phyloP scores from a whole-genome alignment of 2,797 vertebrate species.

The Thunnus albacares region DNA sequence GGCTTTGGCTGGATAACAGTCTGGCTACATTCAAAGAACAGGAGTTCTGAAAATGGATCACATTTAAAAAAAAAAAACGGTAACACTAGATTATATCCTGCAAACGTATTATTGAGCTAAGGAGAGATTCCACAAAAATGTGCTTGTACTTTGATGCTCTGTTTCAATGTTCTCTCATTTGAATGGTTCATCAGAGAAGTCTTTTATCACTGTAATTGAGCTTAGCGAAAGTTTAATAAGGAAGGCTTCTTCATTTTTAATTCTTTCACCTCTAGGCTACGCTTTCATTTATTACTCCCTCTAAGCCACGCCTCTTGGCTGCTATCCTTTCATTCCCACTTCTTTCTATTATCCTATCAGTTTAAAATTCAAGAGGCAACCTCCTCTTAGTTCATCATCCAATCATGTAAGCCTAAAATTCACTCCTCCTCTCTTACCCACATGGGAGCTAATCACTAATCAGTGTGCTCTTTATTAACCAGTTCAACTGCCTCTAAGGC shows the following conservation, averaged over 20 bases:
- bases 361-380: slow-evolving; percentile 64
- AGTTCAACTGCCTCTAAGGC: slow-evolving; percentile 33
- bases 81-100: slow-evolving; percentile 39
- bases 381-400: slow-evolving; percentile 62
- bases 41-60: slow-evolving; percentile 39
- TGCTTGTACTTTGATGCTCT: slow-evolving; percentile 49
- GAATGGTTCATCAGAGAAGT: slow-evolving; percentile 53
- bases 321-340: slow-evolving; percentile 39
- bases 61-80: slow-evolving; percentile 28
- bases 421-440: slow-evolving; percentile 44
- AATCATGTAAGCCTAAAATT: slow-evolving; percentile 58
- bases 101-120: slow-evolving; percentile 11
- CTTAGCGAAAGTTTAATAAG: slow-evolving; percentile 70
- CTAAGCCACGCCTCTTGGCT: slow-evolving; percentile 64
- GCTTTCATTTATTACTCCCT: slow-evolving; percentile 68
- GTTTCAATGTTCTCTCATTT: slow-evolving; percentile 53
- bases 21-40: slow-evolving; percentile 33
- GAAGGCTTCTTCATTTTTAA: slow-evolving; percentile 68
- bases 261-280: slow-evolving; percentile 68
- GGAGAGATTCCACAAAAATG: slow-evolving; percentile 40
- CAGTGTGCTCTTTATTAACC: slow-evolving; percentile 59
- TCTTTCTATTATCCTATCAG: slow-evolving; percentile 47
- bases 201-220: slow-evolving; percentile 67
- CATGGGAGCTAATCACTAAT: slow-evolving; percentile 61
- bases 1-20: slow-evolving; percentile 51